Evolutionary conservation across 1,140 invertebrate genomes (phyloP).

Genomic region (silkworm (Bombyx mori)): DNA sequence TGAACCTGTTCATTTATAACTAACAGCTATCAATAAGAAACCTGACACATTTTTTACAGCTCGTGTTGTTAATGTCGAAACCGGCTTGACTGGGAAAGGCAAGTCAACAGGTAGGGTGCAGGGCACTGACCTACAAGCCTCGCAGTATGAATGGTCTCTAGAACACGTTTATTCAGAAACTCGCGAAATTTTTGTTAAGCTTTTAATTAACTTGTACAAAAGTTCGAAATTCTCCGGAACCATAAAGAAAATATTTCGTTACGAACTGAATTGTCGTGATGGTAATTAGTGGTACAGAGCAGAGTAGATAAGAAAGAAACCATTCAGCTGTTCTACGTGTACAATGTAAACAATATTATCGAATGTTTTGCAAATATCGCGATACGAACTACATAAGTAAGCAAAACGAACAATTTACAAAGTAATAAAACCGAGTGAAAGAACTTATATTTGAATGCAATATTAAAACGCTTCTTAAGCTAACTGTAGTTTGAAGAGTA

Average conservation of each 20-base stretch:
- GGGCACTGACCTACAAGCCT: slow-evolving; percentile 61
- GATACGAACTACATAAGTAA: background rate
- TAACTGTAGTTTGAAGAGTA: slow-evolving; percentile 42
- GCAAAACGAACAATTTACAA: background rate
- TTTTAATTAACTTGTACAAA: too few species aligned
- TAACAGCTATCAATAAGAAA: slow-evolving; percentile 7
- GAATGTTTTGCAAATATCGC: background rate
- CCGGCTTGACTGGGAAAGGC: slow-evolving; percentile 46
- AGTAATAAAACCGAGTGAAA: slow-evolving; percentile 18
- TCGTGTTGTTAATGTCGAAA: slow-evolving; percentile 32
- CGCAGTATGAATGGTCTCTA: slow-evolving; percentile 47
- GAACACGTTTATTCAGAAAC: background rate
- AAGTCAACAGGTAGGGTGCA: slow-evolving; percentile 60
- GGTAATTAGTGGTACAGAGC: too few species aligned
- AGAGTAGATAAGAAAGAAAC: too few species aligned
- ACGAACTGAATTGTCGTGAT: too few species aligned
- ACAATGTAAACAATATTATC: slow-evolving; percentile 2
- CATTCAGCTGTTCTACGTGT: background rate
- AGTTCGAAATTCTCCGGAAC: too few species aligned
- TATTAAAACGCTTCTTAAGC: slow-evolving; percentile 22
- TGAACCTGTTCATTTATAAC: slow-evolving; percentile 3
- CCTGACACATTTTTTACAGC: slow-evolving; percentile 34
- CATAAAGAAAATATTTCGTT: too few species aligned
- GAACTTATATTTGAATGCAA: slow-evolving; percentile 19
- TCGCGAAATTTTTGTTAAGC: too few species aligned